Evolutionary conservation across 2,797 vertebrate genomes (phyloP).

Genomic region (Pagetopsis macropterus): DNA sequence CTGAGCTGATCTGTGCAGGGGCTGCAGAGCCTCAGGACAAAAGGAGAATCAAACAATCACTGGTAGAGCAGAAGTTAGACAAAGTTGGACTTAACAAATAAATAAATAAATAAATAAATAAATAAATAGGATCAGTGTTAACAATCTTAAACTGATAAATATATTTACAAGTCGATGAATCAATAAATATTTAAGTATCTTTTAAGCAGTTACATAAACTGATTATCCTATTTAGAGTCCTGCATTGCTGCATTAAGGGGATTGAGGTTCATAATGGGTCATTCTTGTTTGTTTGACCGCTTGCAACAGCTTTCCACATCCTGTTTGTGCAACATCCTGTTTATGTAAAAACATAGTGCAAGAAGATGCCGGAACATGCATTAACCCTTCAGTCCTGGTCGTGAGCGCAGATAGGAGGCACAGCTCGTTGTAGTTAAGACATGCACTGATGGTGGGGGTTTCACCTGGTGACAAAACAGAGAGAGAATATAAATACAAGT

Average conservation of each 20-base stretch:
- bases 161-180: slow-evolving; percentile 34
- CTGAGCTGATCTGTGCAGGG: slow-evolving; percentile 69
- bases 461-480: slow-evolving; percentile 58
- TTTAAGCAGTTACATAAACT: not conserved
- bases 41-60: slow-evolving; percentile 15
- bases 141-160: slow-evolving; percentile 14
- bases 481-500: slow-evolving; percentile 3
- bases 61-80: slow-evolving; percentile 20
- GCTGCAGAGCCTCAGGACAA: slow-evolving; percentile 52
- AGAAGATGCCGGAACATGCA: slow-evolving; percentile 45
- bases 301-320: slow-evolving; percentile 30
- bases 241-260: not conserved
- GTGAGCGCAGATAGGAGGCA: slow-evolving; percentile 18
- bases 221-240: slow-evolving; percentile 4
- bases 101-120: slow-evolving; percentile 24
- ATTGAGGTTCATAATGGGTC: slow-evolving; percentile 1
- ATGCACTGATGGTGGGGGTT: slow-evolving; percentile 23
- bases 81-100: not conserved
- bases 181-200: slow-evolving; percentile 28
- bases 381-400: slow-evolving; percentile 2
- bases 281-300: slow-evolving; percentile 20
- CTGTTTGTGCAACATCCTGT: slow-evolving; percentile 41
- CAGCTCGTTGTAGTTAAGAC: slow-evolving; percentile 30
- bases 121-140: slow-evolving; percentile 13
- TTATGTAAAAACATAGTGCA: slow-evolving; percentile 22